A percentile compares a stretch with the other conserved stretches of the same genome.
These are phyloP conservation scores for Lepus europaeus DNA, from an alignment of 2,113 vertebrate species.

Conservation along the genomic window DNA sequence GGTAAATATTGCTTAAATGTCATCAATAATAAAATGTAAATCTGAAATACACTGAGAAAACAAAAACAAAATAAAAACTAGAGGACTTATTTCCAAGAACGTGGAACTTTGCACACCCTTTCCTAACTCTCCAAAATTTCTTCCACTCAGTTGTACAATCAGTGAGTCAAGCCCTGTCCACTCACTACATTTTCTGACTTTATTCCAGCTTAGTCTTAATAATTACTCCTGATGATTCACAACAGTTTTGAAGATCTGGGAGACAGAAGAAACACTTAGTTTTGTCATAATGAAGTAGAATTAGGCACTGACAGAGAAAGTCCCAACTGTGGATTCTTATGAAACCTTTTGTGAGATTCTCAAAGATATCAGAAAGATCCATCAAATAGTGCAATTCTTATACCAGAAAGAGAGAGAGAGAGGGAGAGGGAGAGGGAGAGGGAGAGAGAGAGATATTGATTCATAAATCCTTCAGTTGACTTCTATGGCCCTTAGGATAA, in stretches of 20 bases:
- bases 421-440: no score
- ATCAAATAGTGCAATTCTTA: neutral
- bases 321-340: neutral
- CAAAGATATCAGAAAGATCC: neutral
- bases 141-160: neutral
- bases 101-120: neutral
- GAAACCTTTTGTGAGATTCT: neutral
- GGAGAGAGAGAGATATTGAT: neutral
- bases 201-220: neutral
- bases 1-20: conserved; percentile 37
- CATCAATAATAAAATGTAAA: neutral
- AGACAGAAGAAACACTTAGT: neutral
- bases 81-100: neutral
- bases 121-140: neutral
- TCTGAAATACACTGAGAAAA: neutral
- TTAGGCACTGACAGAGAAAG: neutral
- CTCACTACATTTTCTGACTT: neutral
- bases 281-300: neutral
- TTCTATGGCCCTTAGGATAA: neutral
- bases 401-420: no score
- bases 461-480: neutral
- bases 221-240: neutral
- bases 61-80: conserved; percentile 28
- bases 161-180: neutral
- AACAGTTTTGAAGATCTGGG: conserved; percentile 16